These are phyloP conservation scores for Agrypnia vestita DNA, from an alignment of 1,140 invertebrate genomes.

Conservation along the genomic window DNA sequence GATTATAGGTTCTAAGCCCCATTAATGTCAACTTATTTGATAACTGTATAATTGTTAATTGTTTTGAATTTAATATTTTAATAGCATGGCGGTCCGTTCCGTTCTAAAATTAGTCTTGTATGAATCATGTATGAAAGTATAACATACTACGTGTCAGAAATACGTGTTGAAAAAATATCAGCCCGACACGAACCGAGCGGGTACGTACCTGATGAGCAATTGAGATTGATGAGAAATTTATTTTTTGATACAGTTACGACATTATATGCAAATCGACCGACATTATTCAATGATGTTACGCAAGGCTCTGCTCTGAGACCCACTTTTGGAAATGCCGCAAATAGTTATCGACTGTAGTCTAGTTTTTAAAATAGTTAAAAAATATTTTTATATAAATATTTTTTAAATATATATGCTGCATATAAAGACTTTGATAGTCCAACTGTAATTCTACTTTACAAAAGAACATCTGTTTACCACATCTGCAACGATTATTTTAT, in stretches of 20 bases:
- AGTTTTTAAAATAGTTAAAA: too few species aligned
- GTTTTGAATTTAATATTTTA: too few species aligned
- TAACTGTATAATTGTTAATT: constrained; percentile 3
- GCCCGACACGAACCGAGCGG: background rate
- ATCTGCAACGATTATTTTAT: too few species aligned
- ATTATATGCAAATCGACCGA: constrained; percentile 20
- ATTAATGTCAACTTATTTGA: constrained; percentile 17
- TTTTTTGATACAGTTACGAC: constrained; percentile 17
- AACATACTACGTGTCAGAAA: background rate
- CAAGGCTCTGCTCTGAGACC: background rate
- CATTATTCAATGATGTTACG: constrained; percentile 1
- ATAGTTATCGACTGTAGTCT: too few species aligned
- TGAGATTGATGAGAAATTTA: constrained; percentile 20
- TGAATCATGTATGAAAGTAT: too few species aligned
- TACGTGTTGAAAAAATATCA: background rate
- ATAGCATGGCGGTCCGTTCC: too few species aligned
- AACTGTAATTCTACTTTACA: too few species aligned
- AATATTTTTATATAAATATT: too few species aligned
- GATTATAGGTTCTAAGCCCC: background rate
- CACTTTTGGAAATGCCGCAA: background rate
- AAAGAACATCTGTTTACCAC: too few species aligned
- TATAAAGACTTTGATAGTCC: too few species aligned
- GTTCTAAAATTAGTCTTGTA: too few species aligned
- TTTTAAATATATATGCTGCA: too few species aligned
- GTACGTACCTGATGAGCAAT: constrained; percentile 11